Conservation (phyloP, 1,140 invertebrate genomes). For the Ooceraea biroi region DNA sequence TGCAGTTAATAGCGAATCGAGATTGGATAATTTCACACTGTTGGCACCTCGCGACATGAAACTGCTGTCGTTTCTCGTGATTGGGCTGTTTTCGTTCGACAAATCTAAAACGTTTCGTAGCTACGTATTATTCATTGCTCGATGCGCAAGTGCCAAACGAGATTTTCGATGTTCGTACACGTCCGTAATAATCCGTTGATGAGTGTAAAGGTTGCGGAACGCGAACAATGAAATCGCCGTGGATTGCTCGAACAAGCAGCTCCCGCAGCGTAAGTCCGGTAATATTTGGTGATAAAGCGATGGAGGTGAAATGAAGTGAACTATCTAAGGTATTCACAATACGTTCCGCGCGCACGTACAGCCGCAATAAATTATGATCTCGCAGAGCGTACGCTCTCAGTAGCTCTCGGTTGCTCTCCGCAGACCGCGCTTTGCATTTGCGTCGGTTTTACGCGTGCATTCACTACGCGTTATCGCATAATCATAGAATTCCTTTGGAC, state of each 20-base stretch:
- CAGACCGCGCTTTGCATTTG: slow-evolving; percentile 23
- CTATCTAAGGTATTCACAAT: slow-evolving; percentile 72
- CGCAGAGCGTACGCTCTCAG: slow-evolving; percentile 1
- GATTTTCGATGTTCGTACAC: slow-evolving; percentile 15
- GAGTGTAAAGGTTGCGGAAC: slow-evolving; percentile 52
- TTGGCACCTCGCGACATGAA: background rate
- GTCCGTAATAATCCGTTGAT: slow-evolving; percentile 48
- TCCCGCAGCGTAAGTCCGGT: slow-evolving; percentile 55
- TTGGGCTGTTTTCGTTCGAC: background rate
- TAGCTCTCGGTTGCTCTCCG: slow-evolving; percentile 9
- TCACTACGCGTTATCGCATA: slow-evolving; percentile 9
- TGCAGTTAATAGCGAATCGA: background rate
- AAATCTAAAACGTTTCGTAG: background rate
- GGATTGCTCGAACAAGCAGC: slow-evolving; percentile 44
- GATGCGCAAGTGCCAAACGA: background rate
- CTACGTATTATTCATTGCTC: slow-evolving; percentile 8
- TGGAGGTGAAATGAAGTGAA: slow-evolving; percentile 66
- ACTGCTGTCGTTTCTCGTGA: slow-evolving; percentile 1
- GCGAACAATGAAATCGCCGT: slow-evolving; percentile 68
- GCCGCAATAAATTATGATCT: slow-evolving; percentile 61
- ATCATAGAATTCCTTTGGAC: slow-evolving; percentile 3
- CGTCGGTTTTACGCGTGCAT: slow-evolving; percentile 8
- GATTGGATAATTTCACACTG: slow-evolving; percentile 1
- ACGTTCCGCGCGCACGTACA: slow-evolving; percentile 49
- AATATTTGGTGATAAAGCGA: slow-evolving; percentile 73